Evolutionary conservation across 2,797 vertebrate genomes (phyloP).

Genomic region (Toxotes lorentzi): DNA sequence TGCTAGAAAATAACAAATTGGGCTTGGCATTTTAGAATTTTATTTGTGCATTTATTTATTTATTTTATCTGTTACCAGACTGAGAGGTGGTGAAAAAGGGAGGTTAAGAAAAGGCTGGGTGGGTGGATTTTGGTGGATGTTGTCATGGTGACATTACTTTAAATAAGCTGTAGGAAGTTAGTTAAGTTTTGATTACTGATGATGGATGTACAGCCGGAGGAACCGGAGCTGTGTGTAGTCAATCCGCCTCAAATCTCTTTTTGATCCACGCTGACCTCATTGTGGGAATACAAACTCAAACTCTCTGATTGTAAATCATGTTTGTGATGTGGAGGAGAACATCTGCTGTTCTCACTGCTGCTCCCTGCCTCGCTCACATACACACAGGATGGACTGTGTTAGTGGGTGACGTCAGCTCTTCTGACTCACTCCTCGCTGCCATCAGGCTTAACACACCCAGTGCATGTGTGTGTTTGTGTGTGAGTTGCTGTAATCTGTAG

Average conservation of each 20-base stretch:
- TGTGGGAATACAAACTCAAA: conserved; percentile 68
- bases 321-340: conserved; percentile 76
- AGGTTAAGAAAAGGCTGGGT: background rate
- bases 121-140: conserved; percentile 25
- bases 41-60: background rate
- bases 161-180: conserved; percentile 52
- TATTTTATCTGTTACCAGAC: background rate
- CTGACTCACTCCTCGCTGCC: conserved; percentile 82
- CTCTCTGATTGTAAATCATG: conserved; percentile 76
- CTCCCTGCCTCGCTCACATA: conserved; percentile 55
- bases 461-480: conserved; percentile 40
- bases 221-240: conserved; percentile 49
- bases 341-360: conserved; percentile 80
- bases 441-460: conserved; percentile 76
- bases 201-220: conserved; percentile 50
- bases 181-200: conserved; percentile 48
- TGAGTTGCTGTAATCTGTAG: conserved; percentile 52
- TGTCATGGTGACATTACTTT: conserved; percentile 40
- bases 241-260: conserved; percentile 67
- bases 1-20: conserved; percentile 40
- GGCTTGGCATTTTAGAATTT: conserved; percentile 15
- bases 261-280: conserved; percentile 78
- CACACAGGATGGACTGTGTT: conserved; percentile 76
- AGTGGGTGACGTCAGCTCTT: conserved; percentile 81
- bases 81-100: background rate